Evolutionary conservation across 2,888 invertebrate species (phyloP).

Genomic region (Xestia c-nigrum): DNA sequence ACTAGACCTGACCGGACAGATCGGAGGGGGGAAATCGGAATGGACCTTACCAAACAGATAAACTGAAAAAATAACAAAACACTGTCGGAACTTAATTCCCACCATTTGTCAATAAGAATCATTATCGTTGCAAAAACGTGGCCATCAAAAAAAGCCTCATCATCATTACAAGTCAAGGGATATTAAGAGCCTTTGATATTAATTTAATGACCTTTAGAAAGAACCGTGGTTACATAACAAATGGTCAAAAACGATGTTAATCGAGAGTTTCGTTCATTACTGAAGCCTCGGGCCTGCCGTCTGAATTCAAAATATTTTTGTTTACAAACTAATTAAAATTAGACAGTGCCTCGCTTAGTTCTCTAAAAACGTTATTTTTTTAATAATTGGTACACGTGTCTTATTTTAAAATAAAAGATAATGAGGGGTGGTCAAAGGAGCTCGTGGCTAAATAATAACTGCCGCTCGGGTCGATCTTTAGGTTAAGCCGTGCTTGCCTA

Average conservation of each 20-base stretch:
- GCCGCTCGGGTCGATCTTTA: no score
- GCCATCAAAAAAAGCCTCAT: slow-evolving; percentile 36
- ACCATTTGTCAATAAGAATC: slow-evolving; percentile 50
- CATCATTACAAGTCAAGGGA: slow-evolving; percentile 66
- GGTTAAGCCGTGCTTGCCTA: no score
- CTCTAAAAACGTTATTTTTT: slow-evolving; percentile 72
- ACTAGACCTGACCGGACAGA: no score
- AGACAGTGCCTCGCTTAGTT: slow-evolving; percentile 71
- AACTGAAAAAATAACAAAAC: slow-evolving; percentile 33
- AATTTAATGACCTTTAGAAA: slow-evolving; percentile 76
- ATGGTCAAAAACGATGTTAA: slow-evolving; percentile 79
- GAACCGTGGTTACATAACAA: slow-evolving; percentile 69
- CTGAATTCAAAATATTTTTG: slow-evolving; percentile 79
- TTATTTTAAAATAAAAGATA: slow-evolving; percentile 28
- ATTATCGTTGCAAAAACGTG: slow-evolving; percentile 52
- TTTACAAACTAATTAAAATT: slow-evolving; percentile 85
- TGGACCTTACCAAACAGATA: background rate
- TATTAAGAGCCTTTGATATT: slow-evolving; percentile 73
- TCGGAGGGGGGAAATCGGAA: no score
- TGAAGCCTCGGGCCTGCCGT: slow-evolving; percentile 80
- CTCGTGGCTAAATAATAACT: no score
- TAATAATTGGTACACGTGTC: slow-evolving; percentile 80
- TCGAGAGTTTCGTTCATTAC: slow-evolving; percentile 80
- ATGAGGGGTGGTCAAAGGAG: background rate
- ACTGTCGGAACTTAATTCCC: slow-evolving; percentile 16